A percentile compares a stretch with the other conserved stretches of the same genome.
Conservation (phyloP, 2,888 invertebrate species). For the Synanthedon vespiformis region DNA sequence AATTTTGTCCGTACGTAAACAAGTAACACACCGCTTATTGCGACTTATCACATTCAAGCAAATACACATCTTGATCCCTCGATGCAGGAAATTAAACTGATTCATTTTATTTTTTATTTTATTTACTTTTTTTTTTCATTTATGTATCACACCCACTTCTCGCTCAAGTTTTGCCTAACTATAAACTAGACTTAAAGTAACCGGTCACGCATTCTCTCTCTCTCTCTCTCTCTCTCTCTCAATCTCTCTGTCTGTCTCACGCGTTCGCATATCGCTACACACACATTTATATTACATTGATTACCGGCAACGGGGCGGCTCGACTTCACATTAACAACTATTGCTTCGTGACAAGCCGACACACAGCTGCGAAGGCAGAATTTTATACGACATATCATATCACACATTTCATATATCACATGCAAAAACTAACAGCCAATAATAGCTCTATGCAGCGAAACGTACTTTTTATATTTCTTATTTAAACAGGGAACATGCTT, state of each 20-base stretch:
- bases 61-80: constrained; percentile 53
- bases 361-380: constrained; percentile 43
- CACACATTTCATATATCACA: constrained; percentile 38
- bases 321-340: constrained; percentile 34
- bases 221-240: constrained; percentile 17
- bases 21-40: constrained; percentile 37
- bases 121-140: background rate
- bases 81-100: constrained; percentile 25
- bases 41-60: constrained; percentile 55
- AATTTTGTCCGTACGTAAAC: constrained; percentile 23
- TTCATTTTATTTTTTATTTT: background rate
- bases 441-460: constrained; percentile 15
- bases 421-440: constrained; percentile 27
- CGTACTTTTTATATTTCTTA: background rate
- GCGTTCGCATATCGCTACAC: constrained; percentile 45
- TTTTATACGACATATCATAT: constrained; percentile 27
- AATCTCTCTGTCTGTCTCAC: constrained; percentile 25
- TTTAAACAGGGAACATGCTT: too few species aligned
- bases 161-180: constrained; percentile 63
- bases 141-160: constrained; percentile 31
- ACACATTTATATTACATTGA: constrained; percentile 49
- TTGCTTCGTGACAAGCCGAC: background rate
- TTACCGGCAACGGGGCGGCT: constrained; percentile 44
- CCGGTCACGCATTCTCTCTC: constrained; percentile 25
- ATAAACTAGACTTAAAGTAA: constrained; percentile 61